Evolutionary conservation across 2,797 vertebrate species (phyloP), one percentile per base, ranked within the genome.

Genomic region (Pseudomugil tenellus): DNA sequence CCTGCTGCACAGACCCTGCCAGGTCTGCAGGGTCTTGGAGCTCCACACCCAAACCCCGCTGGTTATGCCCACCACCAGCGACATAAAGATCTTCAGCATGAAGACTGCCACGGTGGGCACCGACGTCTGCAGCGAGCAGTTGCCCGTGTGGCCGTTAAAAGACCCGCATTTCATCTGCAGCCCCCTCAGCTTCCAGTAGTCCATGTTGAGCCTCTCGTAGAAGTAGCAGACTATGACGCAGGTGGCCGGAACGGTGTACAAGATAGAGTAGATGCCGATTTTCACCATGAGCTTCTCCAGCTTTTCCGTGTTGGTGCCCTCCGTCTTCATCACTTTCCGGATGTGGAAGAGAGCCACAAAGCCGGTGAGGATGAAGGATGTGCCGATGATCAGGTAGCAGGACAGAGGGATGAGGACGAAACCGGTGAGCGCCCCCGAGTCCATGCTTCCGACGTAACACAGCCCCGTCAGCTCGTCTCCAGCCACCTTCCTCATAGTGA

Each of bases 51-150:
- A 99, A 71, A 98, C 96, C 0, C 98, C 97, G 0, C 97, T 99
- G 91, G 98, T 98, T 93, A 99, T 99, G 83, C 98, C 98, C 49
- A 99, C 97, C 91, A 98, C 98, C 89, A 99, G 92, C 0, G 98
- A 99, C 98, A 99, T 99, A 92, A 99, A 98, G 90, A 98, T 99
- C 92, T 98, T 99, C 39, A 99, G 94, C 96, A 98, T 98, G 85
- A 99, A 99, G 76, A 99, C 93, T 0, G 96, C 97, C 89, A 99
- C 96, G 0, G 97, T 96, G 70, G 98, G 98, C 79, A 99, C 96
- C 0, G 98, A 99, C 32, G 92, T 82, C 58, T 93, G 94, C 89
- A 99, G 86, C 0, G 95, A 94, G 90, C 98, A 99, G 94, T 96
- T 88, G 0, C 93, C 91, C 21, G 91, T 92, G 31, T 94, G 93